Percentiles rank a stretch among this genome's conserved stretches.
phyloP scores from a whole-genome alignment of 2,797 vertebrate species.

The Sciurus vulgaris region DNA sequence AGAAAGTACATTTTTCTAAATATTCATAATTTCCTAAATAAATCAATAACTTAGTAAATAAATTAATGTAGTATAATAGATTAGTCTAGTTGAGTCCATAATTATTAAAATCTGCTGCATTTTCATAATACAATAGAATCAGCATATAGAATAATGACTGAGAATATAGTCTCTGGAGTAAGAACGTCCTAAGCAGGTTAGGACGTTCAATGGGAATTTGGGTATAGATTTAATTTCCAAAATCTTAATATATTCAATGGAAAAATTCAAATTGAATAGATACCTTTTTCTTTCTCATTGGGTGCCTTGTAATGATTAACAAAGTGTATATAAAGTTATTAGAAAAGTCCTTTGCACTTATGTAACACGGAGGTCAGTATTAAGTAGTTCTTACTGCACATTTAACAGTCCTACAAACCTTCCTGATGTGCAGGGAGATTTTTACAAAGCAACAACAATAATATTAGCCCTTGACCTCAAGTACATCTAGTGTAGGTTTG shows the following conservation, averaged over 20 bases:
- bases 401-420: not conserved
- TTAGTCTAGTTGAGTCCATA: conserved; percentile 28
- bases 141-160: not conserved
- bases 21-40: conserved; percentile 68
- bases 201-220: not conserved
- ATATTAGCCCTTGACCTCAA: not conserved
- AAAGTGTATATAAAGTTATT: not conserved
- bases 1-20: conserved; percentile 69
- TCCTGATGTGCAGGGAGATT: not conserved
- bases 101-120: conserved; percentile 45
- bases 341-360: not conserved
- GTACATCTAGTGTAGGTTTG: not conserved
- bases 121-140: conserved; percentile 25
- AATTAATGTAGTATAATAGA: conserved; percentile 62
- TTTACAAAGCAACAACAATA: not conserved
- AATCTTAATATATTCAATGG: not conserved
- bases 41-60: conserved; percentile 69
- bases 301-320: not conserved
- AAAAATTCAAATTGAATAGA: not conserved
- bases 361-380: not conserved
- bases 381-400: not conserved
- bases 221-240: not conserved
- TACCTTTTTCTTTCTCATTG: not conserved
- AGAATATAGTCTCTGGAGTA: not conserved
- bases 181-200: not conserved